Percentiles rank a stretch among this genome's conserved stretches.
Evolutionary conservation across 2,797 vertebrate genomes (phyloP).

Genomic region (Macropodus opercularis): DNA sequence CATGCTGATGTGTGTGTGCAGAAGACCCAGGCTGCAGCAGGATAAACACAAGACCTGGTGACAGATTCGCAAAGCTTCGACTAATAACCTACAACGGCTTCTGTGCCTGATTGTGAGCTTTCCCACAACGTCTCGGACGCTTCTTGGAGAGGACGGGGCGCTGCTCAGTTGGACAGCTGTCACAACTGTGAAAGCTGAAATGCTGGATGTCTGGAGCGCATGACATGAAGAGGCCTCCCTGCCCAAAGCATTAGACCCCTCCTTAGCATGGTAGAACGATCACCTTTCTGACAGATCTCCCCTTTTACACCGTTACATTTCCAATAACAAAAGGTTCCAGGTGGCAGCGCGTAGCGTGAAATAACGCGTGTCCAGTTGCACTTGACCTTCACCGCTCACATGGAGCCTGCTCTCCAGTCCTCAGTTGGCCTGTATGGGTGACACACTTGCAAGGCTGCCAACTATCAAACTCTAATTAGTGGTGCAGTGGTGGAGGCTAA

Average conservation of each 20-base stretch:
- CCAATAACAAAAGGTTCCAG: neutral
- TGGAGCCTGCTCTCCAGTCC: slow-evolving; percentile 1
- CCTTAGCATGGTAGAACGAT: no score
- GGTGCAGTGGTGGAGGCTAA: slow-evolving; percentile 4
- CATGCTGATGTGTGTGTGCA: slow-evolving; percentile 57
- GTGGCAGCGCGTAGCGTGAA: slow-evolving; percentile 19
- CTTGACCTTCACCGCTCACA: slow-evolving; percentile 23
- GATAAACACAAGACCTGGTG: slow-evolving; percentile 59
- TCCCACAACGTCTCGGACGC: slow-evolving; percentile 34
- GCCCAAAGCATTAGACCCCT: no score
- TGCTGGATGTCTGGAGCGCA: slow-evolving; percentile 48
- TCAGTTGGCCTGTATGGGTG: slow-evolving; percentile 24
- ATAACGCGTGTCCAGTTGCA: slow-evolving; percentile 14
- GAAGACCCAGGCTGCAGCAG: slow-evolving; percentile 54
- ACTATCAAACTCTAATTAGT: slow-evolving; percentile 30
- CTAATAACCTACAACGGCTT: slow-evolving; percentile 54
- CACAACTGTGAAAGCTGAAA: slow-evolving; percentile 31
- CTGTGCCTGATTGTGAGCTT: slow-evolving; percentile 31
- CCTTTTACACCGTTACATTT: no score
- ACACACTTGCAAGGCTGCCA: slow-evolving; percentile 31
- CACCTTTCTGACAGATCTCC: no score
- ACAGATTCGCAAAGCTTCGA: slow-evolving; percentile 45
- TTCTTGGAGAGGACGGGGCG: slow-evolving; percentile 21
- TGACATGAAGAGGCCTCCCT: no score
- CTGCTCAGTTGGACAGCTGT: slow-evolving; percentile 29